Conservation (phyloP, 2,113 vertebrate genomes). For the Gavia stellata region DNA sequence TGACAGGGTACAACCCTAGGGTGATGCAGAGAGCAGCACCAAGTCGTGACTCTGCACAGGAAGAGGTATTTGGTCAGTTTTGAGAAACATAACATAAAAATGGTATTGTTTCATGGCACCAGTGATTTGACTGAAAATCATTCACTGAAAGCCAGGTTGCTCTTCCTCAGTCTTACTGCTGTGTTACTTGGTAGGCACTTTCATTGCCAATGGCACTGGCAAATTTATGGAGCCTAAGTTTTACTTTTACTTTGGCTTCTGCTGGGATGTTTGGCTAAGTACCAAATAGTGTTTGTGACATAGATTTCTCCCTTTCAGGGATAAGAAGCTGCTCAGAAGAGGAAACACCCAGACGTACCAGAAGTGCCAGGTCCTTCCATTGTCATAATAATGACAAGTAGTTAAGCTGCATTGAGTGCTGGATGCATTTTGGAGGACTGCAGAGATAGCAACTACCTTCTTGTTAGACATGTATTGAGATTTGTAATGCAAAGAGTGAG, state of each 20-base stretch:
- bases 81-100: background rate
- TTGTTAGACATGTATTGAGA: background rate
- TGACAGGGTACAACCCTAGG: background rate
- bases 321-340: background rate
- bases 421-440: background rate
- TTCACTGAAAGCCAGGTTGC: background rate
- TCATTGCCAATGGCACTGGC: background rate
- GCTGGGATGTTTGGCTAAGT: background rate
- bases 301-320: background rate
- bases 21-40: background rate
- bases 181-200: background rate
- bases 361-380: background rate
- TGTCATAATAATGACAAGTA: background rate
- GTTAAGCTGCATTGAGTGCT: background rate
- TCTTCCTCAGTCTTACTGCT: background rate
- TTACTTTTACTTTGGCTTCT: background rate
- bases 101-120: background rate
- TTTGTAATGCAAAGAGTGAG: background rate
- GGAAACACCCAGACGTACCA: background rate
- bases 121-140: background rate
- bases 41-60: rapidly evolving
- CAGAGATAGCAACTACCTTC: background rate
- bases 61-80: background rate
- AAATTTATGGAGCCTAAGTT: background rate
- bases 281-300: background rate